A percentile compares a stretch with the other conserved stretches of the same genome.
Conservation (phyloP, 2,113 vertebrate species). For the Oryzias melastigma region DNA sequence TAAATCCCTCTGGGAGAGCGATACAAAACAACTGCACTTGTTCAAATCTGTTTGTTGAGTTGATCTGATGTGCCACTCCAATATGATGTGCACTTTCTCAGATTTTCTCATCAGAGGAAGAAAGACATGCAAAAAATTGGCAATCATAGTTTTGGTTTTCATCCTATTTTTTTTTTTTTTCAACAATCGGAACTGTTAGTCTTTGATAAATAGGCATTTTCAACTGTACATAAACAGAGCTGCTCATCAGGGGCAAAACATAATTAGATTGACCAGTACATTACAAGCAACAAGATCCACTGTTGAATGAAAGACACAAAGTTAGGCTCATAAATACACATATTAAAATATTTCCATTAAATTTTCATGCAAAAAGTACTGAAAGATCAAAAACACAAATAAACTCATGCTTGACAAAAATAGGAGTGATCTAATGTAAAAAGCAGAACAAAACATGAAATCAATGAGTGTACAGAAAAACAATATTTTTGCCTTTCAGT, state of each 20-base stretch:
- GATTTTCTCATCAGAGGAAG: slow-evolving; percentile 16
- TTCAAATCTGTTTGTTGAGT: slow-evolving; percentile 58
- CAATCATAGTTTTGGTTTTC: slow-evolving; percentile 13
- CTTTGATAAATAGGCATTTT: not conserved
- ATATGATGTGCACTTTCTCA: slow-evolving; percentile 31
- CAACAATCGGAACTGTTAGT: slow-evolving; percentile 28
- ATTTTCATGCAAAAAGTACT: slow-evolving; percentile 46
- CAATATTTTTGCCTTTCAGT: not conserved
- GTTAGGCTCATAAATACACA: slow-evolving; percentile 53
- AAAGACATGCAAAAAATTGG: slow-evolving; percentile 24
- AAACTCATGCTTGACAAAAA: slow-evolving; percentile 28
- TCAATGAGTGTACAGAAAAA: slow-evolving; percentile 11
- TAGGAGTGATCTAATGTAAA: slow-evolving; percentile 26
- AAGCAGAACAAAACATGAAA: slow-evolving; percentile 33
- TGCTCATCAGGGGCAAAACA: slow-evolving; percentile 35
- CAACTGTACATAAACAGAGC: not conserved
- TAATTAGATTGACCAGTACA: slow-evolving; percentile 38
- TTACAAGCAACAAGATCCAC: slow-evolving; percentile 33
- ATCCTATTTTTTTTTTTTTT: not conserved
- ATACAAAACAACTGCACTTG: slow-evolving; percentile 54
- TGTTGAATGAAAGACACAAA: slow-evolving; percentile 54
- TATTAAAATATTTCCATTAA: slow-evolving; percentile 31
- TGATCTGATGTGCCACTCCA: slow-evolving; percentile 48
- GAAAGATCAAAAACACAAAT: slow-evolving; percentile 24
- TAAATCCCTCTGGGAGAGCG: slow-evolving; percentile 57